Percentiles rank a stretch among this genome's conserved stretches.
Conservation (phyloP, 2,888 invertebrate genomes). For the Chymomyza procnemis region DNA sequence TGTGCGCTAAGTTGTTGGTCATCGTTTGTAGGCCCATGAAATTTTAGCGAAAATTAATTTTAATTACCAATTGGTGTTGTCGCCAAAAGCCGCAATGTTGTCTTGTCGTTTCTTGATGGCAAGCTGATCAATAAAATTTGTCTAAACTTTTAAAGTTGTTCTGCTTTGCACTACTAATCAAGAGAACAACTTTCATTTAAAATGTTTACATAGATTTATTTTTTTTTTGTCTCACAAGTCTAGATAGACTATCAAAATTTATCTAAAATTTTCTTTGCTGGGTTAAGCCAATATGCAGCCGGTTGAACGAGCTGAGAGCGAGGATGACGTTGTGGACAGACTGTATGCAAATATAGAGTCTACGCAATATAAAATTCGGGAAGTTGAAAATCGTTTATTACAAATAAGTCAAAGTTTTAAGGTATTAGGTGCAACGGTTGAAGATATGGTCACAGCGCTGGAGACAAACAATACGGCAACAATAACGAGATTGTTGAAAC, state of each 20-base stretch:
- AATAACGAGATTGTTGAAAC: background rate
- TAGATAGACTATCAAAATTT: background rate
- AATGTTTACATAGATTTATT: background rate
- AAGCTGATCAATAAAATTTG: constrained; percentile 50
- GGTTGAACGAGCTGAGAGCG: background rate
- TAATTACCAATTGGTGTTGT: constrained; percentile 57
- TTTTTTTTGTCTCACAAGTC: background rate
- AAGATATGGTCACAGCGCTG: too few relatives aligned
- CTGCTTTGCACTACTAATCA: background rate
- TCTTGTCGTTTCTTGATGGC: constrained; percentile 25
- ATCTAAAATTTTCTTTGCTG: background rate
- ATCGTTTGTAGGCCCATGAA: constrained; percentile 4
- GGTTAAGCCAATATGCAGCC: background rate
- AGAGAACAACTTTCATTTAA: background rate
- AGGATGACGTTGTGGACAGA: background rate
- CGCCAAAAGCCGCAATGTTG: constrained; percentile 39
- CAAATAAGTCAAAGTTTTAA: background rate
- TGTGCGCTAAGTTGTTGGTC: constrained; percentile 14
- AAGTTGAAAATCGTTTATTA: background rate
- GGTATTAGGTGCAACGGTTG: background rate
- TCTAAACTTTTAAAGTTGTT: constrained; percentile 37
- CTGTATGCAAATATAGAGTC: background rate
- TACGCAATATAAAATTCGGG: background rate
- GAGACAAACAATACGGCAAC: background rate
- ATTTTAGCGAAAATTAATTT: constrained; percentile 54